Evolutionary conservation across 2,797 vertebrate genomes (phyloP), one percentile per base, ranked within the genome.

Genomic region (Eremophila alpestris): DNA sequence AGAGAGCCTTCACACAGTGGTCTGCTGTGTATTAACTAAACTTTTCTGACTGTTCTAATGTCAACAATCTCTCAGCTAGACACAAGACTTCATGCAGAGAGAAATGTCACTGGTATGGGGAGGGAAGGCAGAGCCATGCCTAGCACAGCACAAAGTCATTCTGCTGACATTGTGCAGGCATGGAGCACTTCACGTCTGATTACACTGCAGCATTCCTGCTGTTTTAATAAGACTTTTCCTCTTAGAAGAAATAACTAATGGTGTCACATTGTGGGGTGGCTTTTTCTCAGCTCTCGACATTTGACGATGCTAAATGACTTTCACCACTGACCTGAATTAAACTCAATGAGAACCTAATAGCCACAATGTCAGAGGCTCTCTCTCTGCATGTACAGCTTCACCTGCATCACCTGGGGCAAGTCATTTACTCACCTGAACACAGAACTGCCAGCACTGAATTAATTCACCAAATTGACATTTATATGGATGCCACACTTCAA

Each of bases 141-240:
- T 60, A 40, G 45, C 43, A 27, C 55, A 55, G 56, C 70, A 34
- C 69, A 75, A 36, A 82, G 45, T 29, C 9, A 56, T 36, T 38
- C 54, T 62, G 62, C 73, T 85, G 87, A 90, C 46, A 38, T 46
- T 67, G 5, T 17, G 38, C 49, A 74, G 56, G 81, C 73, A 65
- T 9, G 71, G 54, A 62, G 46, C 55, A 80, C 68, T 89, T 77
- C 56, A 80, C 0, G 0, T 77, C 83, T 96, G 94, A 93, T 96
- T 93, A 86, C 78, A 90, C 76, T 38, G 81, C 40, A 83, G 68
- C 54, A 55, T 71, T 92, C 90, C 90, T 81, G 88, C 95, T 96
- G 95, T 41, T 90, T 96, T 95, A 93, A 91, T 90, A 95, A 95
- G 87, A 68, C 29, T 93, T 91, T 70, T 83, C 60, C 71, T 82